A percentile compares a stretch with the other conserved stretches of the same genome.
Evolutionary conservation across 2,888 invertebrate genomes (phyloP).

Genomic region (Melanargia galathea): DNA sequence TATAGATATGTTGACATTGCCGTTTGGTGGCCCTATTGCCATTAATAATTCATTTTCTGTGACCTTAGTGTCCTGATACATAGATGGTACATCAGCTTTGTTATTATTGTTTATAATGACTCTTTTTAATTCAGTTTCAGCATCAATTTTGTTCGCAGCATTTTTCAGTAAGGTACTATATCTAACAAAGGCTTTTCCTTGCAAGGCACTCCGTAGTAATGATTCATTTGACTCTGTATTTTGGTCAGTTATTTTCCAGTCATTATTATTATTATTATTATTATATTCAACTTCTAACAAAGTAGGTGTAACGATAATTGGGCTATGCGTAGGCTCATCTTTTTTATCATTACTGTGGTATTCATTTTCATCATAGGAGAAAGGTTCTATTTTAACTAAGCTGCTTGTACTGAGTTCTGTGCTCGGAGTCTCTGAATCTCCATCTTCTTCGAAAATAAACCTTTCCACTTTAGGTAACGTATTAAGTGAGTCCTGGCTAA

Average conservation of each 20-base stretch:
- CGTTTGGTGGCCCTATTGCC: conserved; percentile 67
- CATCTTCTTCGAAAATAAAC: conserved; percentile 90
- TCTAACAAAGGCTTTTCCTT: conserved; percentile 87
- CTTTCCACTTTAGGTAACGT: conserved; percentile 86
- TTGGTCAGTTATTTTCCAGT: conserved; percentile 90
- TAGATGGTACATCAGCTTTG: conserved; percentile 79
- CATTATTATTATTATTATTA: conserved; percentile 92
- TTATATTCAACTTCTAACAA: conserved; percentile 83
- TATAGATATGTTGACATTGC: conserved; percentile 75
- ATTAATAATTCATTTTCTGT: conserved; percentile 67
- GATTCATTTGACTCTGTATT: conserved; percentile 87
- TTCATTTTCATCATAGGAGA: conserved; percentile 68
- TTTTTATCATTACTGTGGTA: conserved; percentile 70
- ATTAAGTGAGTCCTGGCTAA: conserved; percentile 80
- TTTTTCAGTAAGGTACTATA: conserved; percentile 81
- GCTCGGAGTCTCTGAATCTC: conserved; percentile 89
- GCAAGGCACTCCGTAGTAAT: conserved; percentile 90
- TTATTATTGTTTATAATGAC: conserved; percentile 75
- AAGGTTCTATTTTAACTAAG: conserved; percentile 77
- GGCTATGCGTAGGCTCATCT: conserved; percentile 65
- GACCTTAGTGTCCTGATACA: conserved; percentile 76
- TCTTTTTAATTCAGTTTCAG: conserved; percentile 66
- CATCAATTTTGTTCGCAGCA: conserved; percentile 70
- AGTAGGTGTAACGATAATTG: conserved; percentile 75
- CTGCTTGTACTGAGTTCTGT: conserved; percentile 85